Conservation (phyloP, 2,797 vertebrate species). For the Gymnocypris eckloni region DNA sequence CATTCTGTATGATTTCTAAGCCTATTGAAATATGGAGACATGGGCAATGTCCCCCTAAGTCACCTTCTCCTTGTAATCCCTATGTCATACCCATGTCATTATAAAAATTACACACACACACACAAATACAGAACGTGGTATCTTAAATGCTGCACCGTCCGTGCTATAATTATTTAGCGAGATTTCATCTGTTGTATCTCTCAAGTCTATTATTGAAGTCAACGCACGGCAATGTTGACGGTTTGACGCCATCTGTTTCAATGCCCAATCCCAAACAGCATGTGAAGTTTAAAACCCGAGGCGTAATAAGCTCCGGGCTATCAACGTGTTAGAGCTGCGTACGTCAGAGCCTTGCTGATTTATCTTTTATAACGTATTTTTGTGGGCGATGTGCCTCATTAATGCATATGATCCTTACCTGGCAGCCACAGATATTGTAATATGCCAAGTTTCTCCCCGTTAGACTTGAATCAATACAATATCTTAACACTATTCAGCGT, state of each 20-base stretch:
- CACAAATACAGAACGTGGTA: neutral
- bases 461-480: conserved; percentile 32
- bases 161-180: neutral
- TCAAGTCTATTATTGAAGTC: conserved; percentile 32
- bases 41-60: too few relatives aligned
- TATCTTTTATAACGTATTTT: conserved; percentile 15
- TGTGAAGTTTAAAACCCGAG: conserved; percentile 25
- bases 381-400: conserved; percentile 22
- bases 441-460: neutral
- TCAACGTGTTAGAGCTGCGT: neutral
- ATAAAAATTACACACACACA: neutral
- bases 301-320: neutral
- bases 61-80: too few relatives aligned
- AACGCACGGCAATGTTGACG: conserved; percentile 18
- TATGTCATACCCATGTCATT: too few relatives aligned
- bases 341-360: conserved; percentile 28
- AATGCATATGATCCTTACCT: conserved; percentile 19
- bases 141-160: neutral
- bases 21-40: too few relatives aligned
- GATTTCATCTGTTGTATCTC: conserved; percentile 24
- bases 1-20: too few relatives aligned
- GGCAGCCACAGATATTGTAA: conserved; percentile 1
- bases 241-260: conserved; percentile 38
- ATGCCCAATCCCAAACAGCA: conserved; percentile 25
- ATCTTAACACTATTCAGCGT: neutral